These are phyloP conservation scores for Venustoraphidia nigricollis DNA, from an alignment of 2,888 invertebrate genomes.

Conservation along the genomic window DNA sequence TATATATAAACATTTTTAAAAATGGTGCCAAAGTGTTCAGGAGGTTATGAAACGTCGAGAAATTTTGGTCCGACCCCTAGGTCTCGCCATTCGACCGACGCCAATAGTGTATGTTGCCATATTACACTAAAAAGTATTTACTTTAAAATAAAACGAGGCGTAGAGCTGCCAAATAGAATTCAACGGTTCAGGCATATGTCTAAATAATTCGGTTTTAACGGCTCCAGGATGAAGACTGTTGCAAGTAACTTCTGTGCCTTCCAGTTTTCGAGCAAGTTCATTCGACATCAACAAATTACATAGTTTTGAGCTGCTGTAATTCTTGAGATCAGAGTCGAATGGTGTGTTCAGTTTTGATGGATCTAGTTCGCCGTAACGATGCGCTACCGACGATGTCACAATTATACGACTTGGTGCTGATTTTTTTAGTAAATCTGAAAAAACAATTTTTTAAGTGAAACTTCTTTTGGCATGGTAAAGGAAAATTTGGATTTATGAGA, in stretches of 20 bases:
- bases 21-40: too few species aligned
- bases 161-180: conserved; percentile 6
- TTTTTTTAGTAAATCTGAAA: conserved; percentile 34
- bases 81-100: too few species aligned
- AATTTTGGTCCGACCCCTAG: too few species aligned
- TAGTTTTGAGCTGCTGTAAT: conserved; percentile 23
- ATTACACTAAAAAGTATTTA: conserved; percentile 5
- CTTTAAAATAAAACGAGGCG: conserved; percentile 9
- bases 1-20: too few species aligned
- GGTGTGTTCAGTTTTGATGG: background rate
- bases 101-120: too few species aligned
- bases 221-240: conserved; percentile 25
- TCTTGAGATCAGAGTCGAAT: conserved; percentile 14
- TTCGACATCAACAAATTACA: conserved; percentile 23
- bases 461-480: too few species aligned
- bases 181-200: conserved; percentile 19
- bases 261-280: conserved; percentile 21
- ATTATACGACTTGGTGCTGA: conserved; percentile 23
- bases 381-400: conserved; percentile 20
- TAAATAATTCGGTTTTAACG: conserved; percentile 19
- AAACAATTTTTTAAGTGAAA: too few species aligned
- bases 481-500: too few species aligned
- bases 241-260: conserved; percentile 20
- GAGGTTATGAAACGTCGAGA: too few species aligned
- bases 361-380: background rate